Evolutionary conservation across 2,797 vertebrate genomes (phyloP).

Genomic region (Phylloscopus collybita): DNA sequence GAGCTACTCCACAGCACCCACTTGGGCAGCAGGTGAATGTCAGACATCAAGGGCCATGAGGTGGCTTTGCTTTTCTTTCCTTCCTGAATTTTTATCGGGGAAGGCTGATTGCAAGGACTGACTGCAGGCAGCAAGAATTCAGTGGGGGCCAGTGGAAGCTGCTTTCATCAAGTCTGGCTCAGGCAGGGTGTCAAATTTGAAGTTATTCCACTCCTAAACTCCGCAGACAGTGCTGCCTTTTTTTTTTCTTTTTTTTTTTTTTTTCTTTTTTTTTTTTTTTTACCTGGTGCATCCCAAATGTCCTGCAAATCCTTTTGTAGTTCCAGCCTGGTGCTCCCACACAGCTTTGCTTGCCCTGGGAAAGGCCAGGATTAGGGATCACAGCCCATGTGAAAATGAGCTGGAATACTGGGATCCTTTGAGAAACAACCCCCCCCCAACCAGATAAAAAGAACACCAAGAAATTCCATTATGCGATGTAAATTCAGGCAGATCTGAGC

Average conservation of each 20-base stretch:
- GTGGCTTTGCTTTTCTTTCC: background rate
- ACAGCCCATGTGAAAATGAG: background rate
- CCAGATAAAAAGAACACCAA: background rate
- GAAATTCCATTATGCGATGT: background rate
- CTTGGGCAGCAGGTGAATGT: conserved; percentile 23
- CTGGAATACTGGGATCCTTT: background rate
- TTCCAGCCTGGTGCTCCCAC: background rate
- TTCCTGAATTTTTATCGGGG: background rate
- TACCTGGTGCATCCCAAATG: background rate
- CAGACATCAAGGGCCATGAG: background rate
- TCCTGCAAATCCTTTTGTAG: background rate
- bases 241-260: too few relatives aligned
- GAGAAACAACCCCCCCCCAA: background rate
- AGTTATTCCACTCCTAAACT: background rate
- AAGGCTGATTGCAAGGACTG: background rate
- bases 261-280: background rate
- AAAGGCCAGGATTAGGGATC: background rate
- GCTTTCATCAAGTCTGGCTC: background rate
- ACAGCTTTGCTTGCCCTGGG: background rate
- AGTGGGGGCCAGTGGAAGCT: background rate
- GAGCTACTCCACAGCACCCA: background rate
- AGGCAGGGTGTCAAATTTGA: background rate
- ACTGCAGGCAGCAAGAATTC: background rate
- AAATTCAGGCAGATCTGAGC: background rate
- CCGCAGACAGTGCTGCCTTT: background rate